Evolutionary conservation across 2,797 vertebrate genomes (phyloP).

Genomic region (Gallinago solitaria): DNA sequence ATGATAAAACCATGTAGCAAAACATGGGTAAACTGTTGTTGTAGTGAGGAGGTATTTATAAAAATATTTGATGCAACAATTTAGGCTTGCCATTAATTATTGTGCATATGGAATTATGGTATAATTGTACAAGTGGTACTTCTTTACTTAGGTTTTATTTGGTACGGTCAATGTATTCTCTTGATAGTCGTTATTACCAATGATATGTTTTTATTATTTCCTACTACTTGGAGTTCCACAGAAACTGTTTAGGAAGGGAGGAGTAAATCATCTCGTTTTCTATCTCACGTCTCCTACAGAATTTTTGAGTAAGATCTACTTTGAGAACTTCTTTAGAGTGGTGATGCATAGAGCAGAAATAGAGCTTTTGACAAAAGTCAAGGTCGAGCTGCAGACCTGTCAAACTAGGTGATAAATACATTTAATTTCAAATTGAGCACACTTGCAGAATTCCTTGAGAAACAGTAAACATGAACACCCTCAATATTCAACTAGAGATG

Average conservation of each 20-base stretch:
- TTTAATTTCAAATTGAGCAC: constrained; percentile 24
- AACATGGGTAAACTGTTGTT: not conserved
- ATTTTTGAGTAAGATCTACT: not conserved
- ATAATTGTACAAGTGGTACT: not conserved
- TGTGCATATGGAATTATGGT: not conserved
- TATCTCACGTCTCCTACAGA: not conserved
- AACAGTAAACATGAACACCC: not conserved
- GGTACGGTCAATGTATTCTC: not conserved
- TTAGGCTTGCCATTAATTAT: not conserved
- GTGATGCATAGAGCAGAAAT: constrained; percentile 25
- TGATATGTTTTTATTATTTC: not conserved
- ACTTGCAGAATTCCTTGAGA: not conserved
- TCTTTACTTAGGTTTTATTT: not conserved
- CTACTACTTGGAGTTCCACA: not conserved
- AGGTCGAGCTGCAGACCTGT: not conserved
- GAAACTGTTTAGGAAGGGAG: not conserved
- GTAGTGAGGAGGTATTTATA: not conserved
- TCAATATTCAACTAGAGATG: not conserved
- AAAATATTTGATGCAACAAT: not conserved
- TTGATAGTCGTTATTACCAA: not conserved
- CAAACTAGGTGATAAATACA: not conserved
- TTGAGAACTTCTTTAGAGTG: constrained; percentile 7
- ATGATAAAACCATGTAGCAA: not conserved
- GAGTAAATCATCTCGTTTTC: not conserved
- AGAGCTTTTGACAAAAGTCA: constrained; percentile 42